These are phyloP conservation scores for Myiagra hebetior DNA, from an alignment of 2,113 vertebrate genomes.

Conservation along the genomic window DNA sequence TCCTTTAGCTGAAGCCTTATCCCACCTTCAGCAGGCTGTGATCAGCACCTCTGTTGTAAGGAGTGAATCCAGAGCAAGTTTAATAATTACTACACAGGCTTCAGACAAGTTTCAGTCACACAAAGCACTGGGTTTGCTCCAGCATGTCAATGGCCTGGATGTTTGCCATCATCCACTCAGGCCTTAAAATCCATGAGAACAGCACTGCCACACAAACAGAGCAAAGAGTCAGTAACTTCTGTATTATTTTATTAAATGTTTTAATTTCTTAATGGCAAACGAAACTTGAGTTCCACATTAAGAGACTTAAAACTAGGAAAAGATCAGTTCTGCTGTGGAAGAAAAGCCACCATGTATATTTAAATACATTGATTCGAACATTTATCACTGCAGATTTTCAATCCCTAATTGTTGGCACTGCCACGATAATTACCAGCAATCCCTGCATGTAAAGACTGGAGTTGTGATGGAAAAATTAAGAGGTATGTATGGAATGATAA, in stretches of 20 bases:
- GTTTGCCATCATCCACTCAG: background rate
- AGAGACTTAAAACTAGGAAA: background rate
- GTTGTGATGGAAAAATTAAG: background rate
- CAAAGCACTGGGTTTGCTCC: background rate
- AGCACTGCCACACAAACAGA: background rate
- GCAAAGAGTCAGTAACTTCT: background rate
- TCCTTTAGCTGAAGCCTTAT: conserved; percentile 10
- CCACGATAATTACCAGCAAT: background rate
- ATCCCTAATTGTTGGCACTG: background rate
- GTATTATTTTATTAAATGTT: background rate
- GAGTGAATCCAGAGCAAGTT: background rate
- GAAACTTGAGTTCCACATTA: background rate
- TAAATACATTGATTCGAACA: background rate
- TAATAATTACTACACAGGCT: background rate
- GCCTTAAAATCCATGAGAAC: background rate
- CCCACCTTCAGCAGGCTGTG: background rate
- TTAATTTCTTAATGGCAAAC: background rate
- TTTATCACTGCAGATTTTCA: background rate
- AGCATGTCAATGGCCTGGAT: background rate
- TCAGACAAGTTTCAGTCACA: background rate
- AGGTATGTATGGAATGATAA: background rate
- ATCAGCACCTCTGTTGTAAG: background rate
- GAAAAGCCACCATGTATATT: background rate
- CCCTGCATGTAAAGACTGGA: background rate
- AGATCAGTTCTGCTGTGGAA: background rate